A percentile compares a stretch with the other conserved stretches of the same genome.
Conservation (phyloP, 2,888 invertebrate species). For the Agonum fuliginosum region DNA sequence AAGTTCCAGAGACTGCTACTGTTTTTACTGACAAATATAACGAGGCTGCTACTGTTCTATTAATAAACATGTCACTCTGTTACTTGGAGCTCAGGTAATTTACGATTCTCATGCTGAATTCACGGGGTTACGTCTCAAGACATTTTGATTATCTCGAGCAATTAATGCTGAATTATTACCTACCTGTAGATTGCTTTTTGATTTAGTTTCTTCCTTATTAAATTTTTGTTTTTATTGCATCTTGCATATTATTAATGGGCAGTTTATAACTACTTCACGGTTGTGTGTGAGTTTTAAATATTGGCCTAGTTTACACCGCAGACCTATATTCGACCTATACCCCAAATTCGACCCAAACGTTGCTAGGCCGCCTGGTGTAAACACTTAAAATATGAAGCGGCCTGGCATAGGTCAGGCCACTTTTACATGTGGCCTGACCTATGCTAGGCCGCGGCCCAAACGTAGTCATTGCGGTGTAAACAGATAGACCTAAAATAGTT, state of each 20-base stretch:
- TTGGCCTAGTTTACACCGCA: too few relatives aligned
- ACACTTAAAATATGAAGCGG: too few relatives aligned
- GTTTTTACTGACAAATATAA: constrained; percentile 48
- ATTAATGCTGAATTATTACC: constrained; percentile 32
- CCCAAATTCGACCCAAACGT: too few relatives aligned
- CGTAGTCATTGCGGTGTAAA: too few relatives aligned
- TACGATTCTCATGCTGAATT: constrained; percentile 5
- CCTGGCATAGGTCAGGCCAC: too few relatives aligned
- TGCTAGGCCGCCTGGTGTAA: too few relatives aligned
- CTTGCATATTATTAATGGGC: neutral
- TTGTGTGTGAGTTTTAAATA: too few relatives aligned
- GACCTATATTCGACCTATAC: too few relatives aligned
- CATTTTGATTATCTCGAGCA: constrained; percentile 22
- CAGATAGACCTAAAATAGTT: too few relatives aligned
- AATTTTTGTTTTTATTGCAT: neutral
- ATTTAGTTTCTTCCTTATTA: neutral
- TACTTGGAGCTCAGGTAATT: constrained; percentile 4
- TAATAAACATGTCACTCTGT: constrained; percentile 44
- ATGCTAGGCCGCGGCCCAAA: too few relatives aligned
- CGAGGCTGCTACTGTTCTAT: constrained; percentile 35
- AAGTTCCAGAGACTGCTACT: constrained; percentile 40
- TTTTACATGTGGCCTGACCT: too few relatives aligned
- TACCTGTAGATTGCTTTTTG: constrained; percentile 10
- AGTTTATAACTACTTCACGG: too few relatives aligned
- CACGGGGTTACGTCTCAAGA: constrained; percentile 7